Conservation (phyloP, 1,140 invertebrate species). For the Diuraphis noxia region DNA sequence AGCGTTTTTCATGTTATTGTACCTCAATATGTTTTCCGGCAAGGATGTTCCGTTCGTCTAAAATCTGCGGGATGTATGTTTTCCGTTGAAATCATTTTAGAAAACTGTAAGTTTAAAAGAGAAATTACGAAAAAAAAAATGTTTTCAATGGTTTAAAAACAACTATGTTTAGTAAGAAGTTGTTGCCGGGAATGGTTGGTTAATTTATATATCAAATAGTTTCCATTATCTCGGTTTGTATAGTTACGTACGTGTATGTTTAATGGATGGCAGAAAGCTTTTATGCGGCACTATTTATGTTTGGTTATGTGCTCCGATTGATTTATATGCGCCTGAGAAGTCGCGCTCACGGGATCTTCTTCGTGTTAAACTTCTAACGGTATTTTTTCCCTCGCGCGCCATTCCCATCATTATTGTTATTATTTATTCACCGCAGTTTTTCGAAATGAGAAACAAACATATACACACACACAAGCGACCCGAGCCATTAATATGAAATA, state of each 20-base stretch:
- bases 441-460: conserved; percentile 53
- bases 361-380: conserved; percentile 43
- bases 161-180: not conserved
- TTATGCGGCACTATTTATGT: conserved; percentile 51
- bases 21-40: too few species aligned
- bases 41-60: not conserved
- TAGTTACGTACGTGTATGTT: conserved; percentile 32
- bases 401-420: conserved; percentile 52
- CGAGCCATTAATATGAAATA: conserved; percentile 53
- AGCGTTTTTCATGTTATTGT: too few species aligned
- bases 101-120: not conserved
- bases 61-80: not conserved
- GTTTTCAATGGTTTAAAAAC: not conserved
- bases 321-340: conserved; percentile 51
- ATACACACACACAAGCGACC: conserved; percentile 30
- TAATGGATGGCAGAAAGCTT: conserved; percentile 50
- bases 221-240: conserved; percentile 44
- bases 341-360: conserved; percentile 43
- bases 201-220: conserved; percentile 52
- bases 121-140: not conserved
- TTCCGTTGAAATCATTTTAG: not conserved
- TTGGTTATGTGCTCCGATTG: conserved; percentile 47
- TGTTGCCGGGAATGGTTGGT: not conserved
- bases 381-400: conserved; percentile 28
- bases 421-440: conserved; percentile 53